Conservation (phyloP, 92 coral and sea anemone species). For the Porites divaricata region DNA sequence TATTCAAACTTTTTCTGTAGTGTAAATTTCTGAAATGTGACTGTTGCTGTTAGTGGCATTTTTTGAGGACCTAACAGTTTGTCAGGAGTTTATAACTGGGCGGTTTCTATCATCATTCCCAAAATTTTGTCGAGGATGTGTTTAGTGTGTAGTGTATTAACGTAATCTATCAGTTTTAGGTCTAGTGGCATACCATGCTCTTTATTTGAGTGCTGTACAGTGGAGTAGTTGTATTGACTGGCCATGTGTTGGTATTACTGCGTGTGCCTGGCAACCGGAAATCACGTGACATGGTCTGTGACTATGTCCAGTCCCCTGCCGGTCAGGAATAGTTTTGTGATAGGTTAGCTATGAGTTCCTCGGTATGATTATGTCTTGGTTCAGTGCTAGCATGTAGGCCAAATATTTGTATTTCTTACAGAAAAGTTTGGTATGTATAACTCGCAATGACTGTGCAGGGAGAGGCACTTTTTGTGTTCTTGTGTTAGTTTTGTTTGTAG, state of each 20-base stretch:
- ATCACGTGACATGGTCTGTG: constrained; percentile 35
- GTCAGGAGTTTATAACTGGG: no score
- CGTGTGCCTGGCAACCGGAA: background rate
- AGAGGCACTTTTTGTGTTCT: background rate
- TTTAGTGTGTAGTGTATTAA: no score
- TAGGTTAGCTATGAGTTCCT: background rate
- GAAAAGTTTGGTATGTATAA: no score
- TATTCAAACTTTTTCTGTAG: no score
- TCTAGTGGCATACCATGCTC: no score
- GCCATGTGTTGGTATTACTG: background rate
- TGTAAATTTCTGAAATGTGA: no score
- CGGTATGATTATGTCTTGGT: background rate
- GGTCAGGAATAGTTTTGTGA: constrained; percentile 40
- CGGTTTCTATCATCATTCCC: no score
- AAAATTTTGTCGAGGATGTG: no score
- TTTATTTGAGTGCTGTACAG: no score
- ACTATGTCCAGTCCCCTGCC: constrained; percentile 44
- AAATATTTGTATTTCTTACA: background rate
- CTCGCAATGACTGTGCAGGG: background rate
- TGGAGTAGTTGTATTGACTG: background rate
- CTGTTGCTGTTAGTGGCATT: no score
- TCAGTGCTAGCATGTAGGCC: constrained; percentile 4
- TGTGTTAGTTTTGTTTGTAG: background rate
- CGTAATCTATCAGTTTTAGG: background rate
- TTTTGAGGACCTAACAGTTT: no score